Evolutionary conservation across 2,113 vertebrate genomes (phyloP), one percentile per base, ranked within the genome.

Genomic region (Oophaga pumilio): DNA sequence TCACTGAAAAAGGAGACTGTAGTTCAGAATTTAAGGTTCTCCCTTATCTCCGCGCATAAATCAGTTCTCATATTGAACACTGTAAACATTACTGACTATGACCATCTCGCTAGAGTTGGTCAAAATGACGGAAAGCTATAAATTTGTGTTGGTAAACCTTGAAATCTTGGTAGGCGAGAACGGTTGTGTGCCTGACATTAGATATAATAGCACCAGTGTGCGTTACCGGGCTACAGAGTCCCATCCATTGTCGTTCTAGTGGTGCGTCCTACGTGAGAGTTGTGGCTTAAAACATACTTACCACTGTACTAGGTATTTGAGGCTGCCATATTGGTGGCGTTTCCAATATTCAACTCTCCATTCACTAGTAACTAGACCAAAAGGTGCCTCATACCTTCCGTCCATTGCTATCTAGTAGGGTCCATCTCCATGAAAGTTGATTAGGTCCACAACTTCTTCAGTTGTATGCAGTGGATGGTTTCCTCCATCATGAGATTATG

Each of bases 41-140:
- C 50, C 49, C 50, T 15, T 0, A 20, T 74, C 33, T 49, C 10
- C 22, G 26, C 33, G 33, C 50, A 15, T 20, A 12, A 56, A n/a
- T 53, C 76, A 74, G 33, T 2, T 77, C n/a, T 79, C 24, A 56
- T 79, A 79, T 18, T 79, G 76, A 79, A 79, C 76, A 79, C 76
- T 79, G 76, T 79, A 77, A 77, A 56, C 20, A 18, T 77, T 22
- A 7, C 68, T 14, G 68, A 77, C 49, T 77, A 77, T 77, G 76
- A 53, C 50, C 76, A 74, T 49, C 10, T 50, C 9, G 9, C 14
- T 53, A 56, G 4, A 77, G 50, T 24, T 1, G 3, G 10, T 49
- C 76, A 77, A 56, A 79, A 79, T 57, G 24, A 0, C 18, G 76
- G 24, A 56, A 28, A 78, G 28, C 12, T 9, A 17, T 79, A 4